Percentiles rank a stretch among this genome's conserved stretches.
These are phyloP conservation scores for Menura novaehollandiae DNA, from an alignment of 2,113 vertebrate genomes.

Conservation along the genomic window DNA sequence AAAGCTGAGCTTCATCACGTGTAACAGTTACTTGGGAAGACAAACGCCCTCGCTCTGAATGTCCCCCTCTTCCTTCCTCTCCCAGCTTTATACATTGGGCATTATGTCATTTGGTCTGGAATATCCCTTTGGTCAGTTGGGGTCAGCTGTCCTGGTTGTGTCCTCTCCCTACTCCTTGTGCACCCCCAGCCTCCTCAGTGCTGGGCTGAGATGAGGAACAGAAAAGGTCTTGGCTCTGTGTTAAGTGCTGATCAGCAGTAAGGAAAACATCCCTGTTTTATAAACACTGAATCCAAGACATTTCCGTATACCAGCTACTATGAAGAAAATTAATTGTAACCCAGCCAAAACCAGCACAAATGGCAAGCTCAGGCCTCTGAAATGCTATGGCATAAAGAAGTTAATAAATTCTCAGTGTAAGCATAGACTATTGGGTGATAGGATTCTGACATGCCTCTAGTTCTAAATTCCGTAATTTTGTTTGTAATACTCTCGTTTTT, in stretches of 20 bases:
- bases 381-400: background rate
- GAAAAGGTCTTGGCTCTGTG: background rate
- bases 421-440: background rate
- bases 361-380: background rate
- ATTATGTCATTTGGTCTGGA: background rate
- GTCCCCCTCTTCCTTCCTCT: background rate
- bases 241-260: background rate
- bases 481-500: background rate
- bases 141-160: background rate
- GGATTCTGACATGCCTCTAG: background rate
- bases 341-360: background rate
- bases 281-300: background rate
- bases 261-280: background rate
- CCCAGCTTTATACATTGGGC: background rate
- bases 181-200: background rate
- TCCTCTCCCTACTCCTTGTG: background rate
- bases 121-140: background rate
- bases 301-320: background rate
- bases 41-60: background rate
- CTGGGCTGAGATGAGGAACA: background rate
- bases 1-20: background rate
- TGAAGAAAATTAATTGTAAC: background rate
- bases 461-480: background rate
- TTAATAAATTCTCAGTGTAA: background rate
- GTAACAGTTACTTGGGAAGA: background rate